Base-by-base conservation (phyloP, 2,113 vertebrate species). In the Galemys pyrenaicus region DNA sequence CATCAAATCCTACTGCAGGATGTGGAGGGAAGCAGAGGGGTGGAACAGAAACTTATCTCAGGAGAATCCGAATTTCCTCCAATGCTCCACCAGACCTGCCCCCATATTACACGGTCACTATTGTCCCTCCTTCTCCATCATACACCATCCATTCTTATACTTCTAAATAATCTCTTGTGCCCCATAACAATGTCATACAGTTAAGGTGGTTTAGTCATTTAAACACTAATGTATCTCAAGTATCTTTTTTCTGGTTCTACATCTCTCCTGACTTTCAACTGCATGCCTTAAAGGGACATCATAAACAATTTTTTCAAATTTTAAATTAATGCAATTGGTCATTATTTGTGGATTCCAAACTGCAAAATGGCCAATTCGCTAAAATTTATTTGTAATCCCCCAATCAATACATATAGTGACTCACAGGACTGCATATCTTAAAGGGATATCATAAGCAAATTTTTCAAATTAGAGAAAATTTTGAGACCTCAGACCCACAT, bases 251-350 rank as follows among this genome's bases (percentile, higher is more conserved):
- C 87, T 94, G 65, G 2, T 41, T 85, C 58, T 79, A 6, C 80
- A 41, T 84, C 28, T 87, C 70, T 39, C n/a, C 54, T 28, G 46
- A 24, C 12, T 83, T 94, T 75, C 68, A 94, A 41, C 51, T 62
- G 10, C 8, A 30, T 56, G 15, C 64, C 35, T 60, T 71, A 79
- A 92, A 94, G 79, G 6, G 28, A 84, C 2, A 30, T 49, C 41
- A 28, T 58, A 91, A 95, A 71, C 51, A 84, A 83, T 79, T 17
- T 67, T 75, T 96, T 77, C 71, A 77, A 71, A 80, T 62, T 26
- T 62, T 70, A 65, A 87, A 44, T 67, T 39, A 92, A 86, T 65
- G 39, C 19, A 89, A 22, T 67, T 17, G 10, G 87, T 58, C 74
- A 70, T 74, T 83, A 86, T 54, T 62, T 6, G 2, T 15, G 1